A percentile compares a stretch with the other conserved stretches of the same genome.
Conservation (phyloP, 2,888 invertebrate genomes). For the Ormyrus rosae region DNA sequence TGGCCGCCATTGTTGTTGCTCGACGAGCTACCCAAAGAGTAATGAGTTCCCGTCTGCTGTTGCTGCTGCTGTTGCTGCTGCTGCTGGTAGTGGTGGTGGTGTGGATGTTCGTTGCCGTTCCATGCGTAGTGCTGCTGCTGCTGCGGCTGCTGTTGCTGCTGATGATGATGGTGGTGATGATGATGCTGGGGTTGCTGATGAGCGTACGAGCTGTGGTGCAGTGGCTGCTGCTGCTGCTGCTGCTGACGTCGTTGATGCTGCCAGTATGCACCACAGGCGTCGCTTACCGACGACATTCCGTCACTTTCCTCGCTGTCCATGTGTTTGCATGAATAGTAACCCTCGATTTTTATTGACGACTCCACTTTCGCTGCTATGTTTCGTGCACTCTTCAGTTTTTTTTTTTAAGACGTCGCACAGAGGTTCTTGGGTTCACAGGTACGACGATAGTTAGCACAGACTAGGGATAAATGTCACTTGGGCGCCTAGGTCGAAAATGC, state of each 20-base stretch:
- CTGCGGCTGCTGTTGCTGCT: slow-evolving; percentile 55
- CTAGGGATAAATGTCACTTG: no score
- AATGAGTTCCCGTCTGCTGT: slow-evolving; percentile 2
- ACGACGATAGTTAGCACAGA: no score
- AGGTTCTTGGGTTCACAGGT: no score
- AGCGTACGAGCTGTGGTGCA: slow-evolving; percentile 55
- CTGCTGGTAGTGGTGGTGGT: slow-evolving; percentile 57
- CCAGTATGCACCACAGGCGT: slow-evolving; percentile 66
- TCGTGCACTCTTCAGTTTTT: not conserved
- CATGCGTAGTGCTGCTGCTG: slow-evolving; percentile 59
- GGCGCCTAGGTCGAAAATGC: not conserved
- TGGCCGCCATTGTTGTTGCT: slow-evolving; percentile 36
- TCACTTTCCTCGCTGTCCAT: slow-evolving; percentile 67
- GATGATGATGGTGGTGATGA: slow-evolving; percentile 57
- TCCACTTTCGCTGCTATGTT: not conserved
- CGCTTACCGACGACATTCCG: slow-evolving; percentile 62
- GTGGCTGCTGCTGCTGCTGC: slow-evolving; percentile 63
- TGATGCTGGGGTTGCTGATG: slow-evolving; percentile 50
- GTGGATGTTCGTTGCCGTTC: slow-evolving; percentile 48
- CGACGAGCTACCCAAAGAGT: slow-evolving; percentile 22
- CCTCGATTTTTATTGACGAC: not conserved
- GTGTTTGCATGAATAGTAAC: slow-evolving; percentile 43
- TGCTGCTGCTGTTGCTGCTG: slow-evolving; percentile 49
- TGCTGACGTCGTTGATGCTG: slow-evolving; percentile 68
- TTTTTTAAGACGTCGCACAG: no score